Conservation (phyloP, 2,888 invertebrate genomes). For the Brenthis hecate region DNA sequence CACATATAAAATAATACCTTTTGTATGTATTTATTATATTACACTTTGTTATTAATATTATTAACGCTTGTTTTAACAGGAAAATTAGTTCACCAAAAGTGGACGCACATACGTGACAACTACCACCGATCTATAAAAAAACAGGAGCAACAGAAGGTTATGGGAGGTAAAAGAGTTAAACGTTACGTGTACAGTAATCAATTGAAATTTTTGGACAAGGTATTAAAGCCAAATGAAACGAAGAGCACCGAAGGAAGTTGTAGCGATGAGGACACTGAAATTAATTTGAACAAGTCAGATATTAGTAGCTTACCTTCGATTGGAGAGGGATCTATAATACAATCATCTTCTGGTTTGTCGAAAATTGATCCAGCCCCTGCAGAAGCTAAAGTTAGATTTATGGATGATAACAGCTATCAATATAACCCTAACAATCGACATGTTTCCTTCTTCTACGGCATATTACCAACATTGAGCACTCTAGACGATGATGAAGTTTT, state of each 20-base stretch:
- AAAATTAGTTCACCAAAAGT: conserved; percentile 31
- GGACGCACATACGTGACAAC: conserved; percentile 47
- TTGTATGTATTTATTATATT: too few relatives aligned
- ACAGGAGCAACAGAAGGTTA: conserved; percentile 41
- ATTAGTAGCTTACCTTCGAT: conserved; percentile 6
- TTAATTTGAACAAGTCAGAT: too few relatives aligned
- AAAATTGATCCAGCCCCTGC: not conserved
- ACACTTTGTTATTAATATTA: too few relatives aligned
- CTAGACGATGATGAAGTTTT: conserved; percentile 45
- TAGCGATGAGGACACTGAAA: too few relatives aligned
- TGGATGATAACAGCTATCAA: conserved; percentile 30
- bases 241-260: too few relatives aligned
- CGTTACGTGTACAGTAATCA: conserved; percentile 43
- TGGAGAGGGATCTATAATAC: conserved; percentile 27
- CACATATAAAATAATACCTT: too few relatives aligned
- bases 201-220: conserved; percentile 43
- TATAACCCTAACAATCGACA: conserved; percentile 35
- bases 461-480: conserved; percentile 27
- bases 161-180: conserved; percentile 41
- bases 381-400: not conserved
- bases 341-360: conserved; percentile 20
- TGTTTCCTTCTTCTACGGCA: conserved; percentile 17
- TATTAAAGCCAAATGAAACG: conserved; percentile 39
- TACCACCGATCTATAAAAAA: conserved; percentile 45
- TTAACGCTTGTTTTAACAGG: conserved; percentile 18